Evolutionary conservation across 2,888 invertebrate genomes (phyloP), one percentile per base, ranked within the genome.

Genomic region (Synergus umbraculus): DNA sequence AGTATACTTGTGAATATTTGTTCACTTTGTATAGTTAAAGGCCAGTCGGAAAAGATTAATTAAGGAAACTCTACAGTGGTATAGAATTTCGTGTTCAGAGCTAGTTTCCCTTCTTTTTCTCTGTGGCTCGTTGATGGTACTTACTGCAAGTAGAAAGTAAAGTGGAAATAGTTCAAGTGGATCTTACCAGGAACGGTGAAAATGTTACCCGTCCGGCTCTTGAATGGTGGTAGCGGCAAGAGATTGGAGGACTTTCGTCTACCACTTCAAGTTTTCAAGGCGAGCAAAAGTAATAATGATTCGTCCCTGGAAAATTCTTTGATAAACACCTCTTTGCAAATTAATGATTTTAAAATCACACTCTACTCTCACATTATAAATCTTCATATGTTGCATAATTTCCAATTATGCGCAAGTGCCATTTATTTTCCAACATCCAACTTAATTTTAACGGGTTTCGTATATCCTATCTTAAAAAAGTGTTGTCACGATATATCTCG

Each of bases 121-220:
- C 54, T 73, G 73, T 54, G 73, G 37, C 54, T 54, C 73, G 73
- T 37, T 73, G 73, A 73, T 73, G 84, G 84, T 84, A 84, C 84
- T 83, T 83, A 82, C 80, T 81, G 76, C 82, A 77, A 85, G 84
- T 81, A 81, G 84, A 83, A 85, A 83, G 82, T 83, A 84, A 86
- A 84, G 85, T 87, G 86, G 85, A 87, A 86, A 88, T 86, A 83
- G 85, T 87, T 88, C 86, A 86, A 87, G 87, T 88, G 83, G 85
- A 81, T 82, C 65, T 81, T 81, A 82, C 76, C 76, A 44, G 60
- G 63, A 65, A 66, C 78, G 77, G 82, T 82, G 78, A 76, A 77
- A 81, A 80, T 81, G 73, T 73, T 73, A 73, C 73, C 73, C 54
- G 73, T 73, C 73, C 73, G 54, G 49, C 73, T 54, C 73, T 73